Percentiles rank a stretch among this genome's conserved stretches.
phyloP scores from a whole-genome alignment of 2,888 invertebrate genomes.

The Hoplodrina ambigua region DNA sequence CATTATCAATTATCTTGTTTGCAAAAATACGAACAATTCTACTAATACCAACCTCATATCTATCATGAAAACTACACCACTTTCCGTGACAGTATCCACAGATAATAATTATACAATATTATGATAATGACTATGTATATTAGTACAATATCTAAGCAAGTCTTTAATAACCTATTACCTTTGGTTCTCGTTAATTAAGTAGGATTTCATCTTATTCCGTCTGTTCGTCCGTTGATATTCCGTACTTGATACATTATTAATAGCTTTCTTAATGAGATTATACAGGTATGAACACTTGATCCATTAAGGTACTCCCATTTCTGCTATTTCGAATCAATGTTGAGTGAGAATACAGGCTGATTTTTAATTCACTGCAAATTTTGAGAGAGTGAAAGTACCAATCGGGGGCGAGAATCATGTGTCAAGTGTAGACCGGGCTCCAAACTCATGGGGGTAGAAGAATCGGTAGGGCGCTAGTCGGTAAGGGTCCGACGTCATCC shows the following conservation, averaged over 20 bases:
- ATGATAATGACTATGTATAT: background rate
- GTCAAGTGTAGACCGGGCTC: too few relatives aligned
- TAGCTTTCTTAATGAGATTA: slow-evolving; percentile 10
- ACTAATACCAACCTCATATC: too few relatives aligned
- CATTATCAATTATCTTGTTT: too few relatives aligned
- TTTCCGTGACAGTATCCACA: too few relatives aligned
- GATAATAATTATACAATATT: background rate
- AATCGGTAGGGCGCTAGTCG: too few relatives aligned
- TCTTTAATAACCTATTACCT: too few relatives aligned
- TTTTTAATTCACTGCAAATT: background rate
- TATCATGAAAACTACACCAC: too few relatives aligned
- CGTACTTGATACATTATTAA: slow-evolving; percentile 14
- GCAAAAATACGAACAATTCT: too few relatives aligned
- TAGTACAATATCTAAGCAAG: background rate
- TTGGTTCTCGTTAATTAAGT: background rate
- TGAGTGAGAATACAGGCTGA: too few relatives aligned
- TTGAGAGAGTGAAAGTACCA: background rate
- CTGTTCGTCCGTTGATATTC: background rate
- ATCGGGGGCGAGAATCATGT: too few relatives aligned
- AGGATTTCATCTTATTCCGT: background rate
- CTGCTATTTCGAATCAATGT: slow-evolving; percentile 1
- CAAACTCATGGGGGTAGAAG: too few relatives aligned
- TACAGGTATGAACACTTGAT: slow-evolving; percentile 6
- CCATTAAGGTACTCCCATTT: slow-evolving; percentile 1
- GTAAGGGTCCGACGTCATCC: too few relatives aligned